These are phyloP conservation scores for Hydriomena furcata DNA, from an alignment of 2,888 invertebrate genomes.

Conservation along the genomic window DNA sequence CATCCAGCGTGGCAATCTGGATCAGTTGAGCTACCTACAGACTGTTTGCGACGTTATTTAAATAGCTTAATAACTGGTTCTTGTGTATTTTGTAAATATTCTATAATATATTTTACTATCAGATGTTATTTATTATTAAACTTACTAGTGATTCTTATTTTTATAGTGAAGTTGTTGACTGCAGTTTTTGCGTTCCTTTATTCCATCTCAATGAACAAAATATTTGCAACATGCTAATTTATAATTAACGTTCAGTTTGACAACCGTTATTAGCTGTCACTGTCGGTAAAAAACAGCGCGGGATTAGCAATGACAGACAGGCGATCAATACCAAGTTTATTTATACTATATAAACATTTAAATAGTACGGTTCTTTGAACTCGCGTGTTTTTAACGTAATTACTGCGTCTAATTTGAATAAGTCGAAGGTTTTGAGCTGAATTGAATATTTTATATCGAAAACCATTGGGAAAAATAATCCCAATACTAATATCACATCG, in stretches of 20 bases:
- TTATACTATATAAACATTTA: conserved; percentile 19
- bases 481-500: too few relatives aligned
- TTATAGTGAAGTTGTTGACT: too few relatives aligned
- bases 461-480: neutral
- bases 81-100: too few relatives aligned
- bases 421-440: conserved; percentile 9
- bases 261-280: conserved; percentile 45
- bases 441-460: neutral
- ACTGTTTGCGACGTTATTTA: too few relatives aligned
- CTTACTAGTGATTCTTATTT: too few relatives aligned
- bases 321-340: conserved; percentile 21
- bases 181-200: neutral
- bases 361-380: conserved; percentile 34
- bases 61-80: too few relatives aligned
- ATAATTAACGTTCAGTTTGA: conserved; percentile 33
- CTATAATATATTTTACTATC: too few relatives aligned
- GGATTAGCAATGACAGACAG: conserved; percentile 29
- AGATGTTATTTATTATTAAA: too few relatives aligned
- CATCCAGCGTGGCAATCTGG: too few relatives aligned
- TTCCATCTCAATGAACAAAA: conserved; percentile 2
- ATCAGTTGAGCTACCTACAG: too few relatives aligned
- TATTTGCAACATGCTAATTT: conserved; percentile 18
- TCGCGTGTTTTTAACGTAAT: conserved; percentile 12
- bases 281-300: conserved; percentile 28
- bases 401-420: conserved; percentile 16